Percentiles rank a stretch among this genome's conserved stretches.
Conservation (phyloP, 1,140 invertebrate genomes). For the Oryzaephilus surinamensis region DNA sequence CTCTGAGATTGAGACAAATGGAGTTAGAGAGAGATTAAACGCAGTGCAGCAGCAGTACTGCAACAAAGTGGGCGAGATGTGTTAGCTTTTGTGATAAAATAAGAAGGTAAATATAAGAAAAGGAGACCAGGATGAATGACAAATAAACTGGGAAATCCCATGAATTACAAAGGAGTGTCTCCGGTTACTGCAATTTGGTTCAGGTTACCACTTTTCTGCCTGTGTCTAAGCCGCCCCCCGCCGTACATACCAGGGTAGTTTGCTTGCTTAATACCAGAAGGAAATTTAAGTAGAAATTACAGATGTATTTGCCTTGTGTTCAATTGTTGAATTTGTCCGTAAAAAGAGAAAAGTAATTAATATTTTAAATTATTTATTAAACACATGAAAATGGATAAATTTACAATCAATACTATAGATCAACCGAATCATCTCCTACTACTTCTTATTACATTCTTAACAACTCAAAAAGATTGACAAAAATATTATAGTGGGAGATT, state of each 20-base stretch:
- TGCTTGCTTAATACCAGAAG: slow-evolving; percentile 25
- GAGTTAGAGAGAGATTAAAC: slow-evolving; percentile 33
- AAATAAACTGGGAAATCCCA: slow-evolving; percentile 35
- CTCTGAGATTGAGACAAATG: slow-evolving; percentile 34
- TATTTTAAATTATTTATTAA: too few relatives aligned
- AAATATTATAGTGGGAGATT: too few relatives aligned
- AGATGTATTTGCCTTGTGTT: slow-evolving; percentile 18
- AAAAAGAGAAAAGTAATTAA: too few relatives aligned
- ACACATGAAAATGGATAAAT: too few relatives aligned
- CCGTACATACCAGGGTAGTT: too few relatives aligned
- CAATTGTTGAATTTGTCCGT: too few relatives aligned
- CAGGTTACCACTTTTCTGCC: slow-evolving; percentile 25
- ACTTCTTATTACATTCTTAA: too few relatives aligned
- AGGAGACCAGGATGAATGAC: slow-evolving; percentile 35
- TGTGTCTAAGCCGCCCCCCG: too few relatives aligned
- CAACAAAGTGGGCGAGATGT: slow-evolving; percentile 11
- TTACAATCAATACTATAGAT: too few relatives aligned
- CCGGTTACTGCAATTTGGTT: slow-evolving; percentile 32
- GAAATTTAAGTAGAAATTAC: slow-evolving; percentile 32
- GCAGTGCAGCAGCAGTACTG: slow-evolving; percentile 19
- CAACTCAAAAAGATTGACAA: too few relatives aligned
- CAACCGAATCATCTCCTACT: background rate
- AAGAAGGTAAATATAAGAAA: too few relatives aligned
- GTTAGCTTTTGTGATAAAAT: slow-evolving; percentile 1
- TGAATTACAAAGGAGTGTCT: slow-evolving; percentile 36